Evolutionary conservation across 2,888 invertebrate genomes (phyloP).

Genomic region (Candidula unifasciata): DNA sequence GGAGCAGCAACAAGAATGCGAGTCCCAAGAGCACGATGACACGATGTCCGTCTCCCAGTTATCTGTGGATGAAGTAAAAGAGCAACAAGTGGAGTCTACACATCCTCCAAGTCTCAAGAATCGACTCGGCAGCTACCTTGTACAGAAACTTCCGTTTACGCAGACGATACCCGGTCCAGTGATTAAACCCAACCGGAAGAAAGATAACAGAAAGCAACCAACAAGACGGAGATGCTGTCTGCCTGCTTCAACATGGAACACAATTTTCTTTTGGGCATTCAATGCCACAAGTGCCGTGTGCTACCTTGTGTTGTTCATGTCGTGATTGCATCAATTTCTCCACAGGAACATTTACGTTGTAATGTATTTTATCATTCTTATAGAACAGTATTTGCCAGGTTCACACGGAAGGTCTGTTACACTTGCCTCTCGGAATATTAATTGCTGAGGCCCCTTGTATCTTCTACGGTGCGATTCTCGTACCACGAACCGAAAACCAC

Average conservation of each 20-base stretch:
- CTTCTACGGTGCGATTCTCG: too few relatives aligned
- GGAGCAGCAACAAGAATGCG: background rate
- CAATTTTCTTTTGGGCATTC: constrained; percentile 1
- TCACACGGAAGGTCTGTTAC: too few relatives aligned
- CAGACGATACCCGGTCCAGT: background rate
- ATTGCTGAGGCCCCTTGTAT: too few relatives aligned
- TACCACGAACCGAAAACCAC: too few relatives aligned
- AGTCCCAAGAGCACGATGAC: background rate
- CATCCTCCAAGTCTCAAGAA: background rate
- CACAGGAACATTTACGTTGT: too few relatives aligned
- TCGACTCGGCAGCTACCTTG: background rate
- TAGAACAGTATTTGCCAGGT: too few relatives aligned
- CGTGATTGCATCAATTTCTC: background rate
- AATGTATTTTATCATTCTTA: too few relatives aligned
- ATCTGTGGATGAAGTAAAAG: background rate
- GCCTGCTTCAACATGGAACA: background rate
- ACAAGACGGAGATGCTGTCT: background rate
- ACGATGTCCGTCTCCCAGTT: background rate
- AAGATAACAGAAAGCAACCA: background rate
- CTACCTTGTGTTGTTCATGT: background rate
- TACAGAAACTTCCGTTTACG: background rate
- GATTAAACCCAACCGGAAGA: background rate
- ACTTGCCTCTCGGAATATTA: too few relatives aligned
- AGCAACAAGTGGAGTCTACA: background rate
- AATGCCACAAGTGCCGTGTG: background rate